Evolutionary conservation across 23 tunicate genomes (phyloP).

Genomic region (Halocynthia aurantium): DNA sequence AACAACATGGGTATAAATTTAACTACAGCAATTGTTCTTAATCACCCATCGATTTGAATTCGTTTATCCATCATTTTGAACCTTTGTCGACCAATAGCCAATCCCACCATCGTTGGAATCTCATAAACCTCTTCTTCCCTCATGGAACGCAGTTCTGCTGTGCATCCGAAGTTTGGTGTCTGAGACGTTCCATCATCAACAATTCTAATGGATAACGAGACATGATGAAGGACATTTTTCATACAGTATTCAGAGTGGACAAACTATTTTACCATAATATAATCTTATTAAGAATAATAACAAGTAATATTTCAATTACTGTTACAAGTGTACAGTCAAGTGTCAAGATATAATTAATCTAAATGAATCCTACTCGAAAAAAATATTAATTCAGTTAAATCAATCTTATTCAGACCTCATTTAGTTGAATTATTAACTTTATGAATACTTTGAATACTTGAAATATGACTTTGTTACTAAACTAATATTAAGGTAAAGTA

Average conservation of each 20-base stretch:
- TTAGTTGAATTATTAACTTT: no score
- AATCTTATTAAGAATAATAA: no score
- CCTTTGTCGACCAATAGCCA: constrained; percentile 70
- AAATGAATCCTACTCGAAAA: no score
- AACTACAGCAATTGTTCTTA: background rate
- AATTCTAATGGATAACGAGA: background rate
- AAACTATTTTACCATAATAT: background rate
- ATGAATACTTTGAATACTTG: no score
- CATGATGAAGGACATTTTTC: background rate
- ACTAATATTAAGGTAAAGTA: background rate
- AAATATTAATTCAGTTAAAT: no score
- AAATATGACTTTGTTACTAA: background rate
- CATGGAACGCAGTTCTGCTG: constrained; percentile 78
- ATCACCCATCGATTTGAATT: constrained; percentile 68
- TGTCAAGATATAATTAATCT: no score
- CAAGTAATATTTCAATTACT: background rate
- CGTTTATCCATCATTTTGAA: constrained; percentile 57
- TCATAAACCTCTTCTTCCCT: constrained; percentile 39
- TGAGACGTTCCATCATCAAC: background rate
- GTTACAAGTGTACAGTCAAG: no score
- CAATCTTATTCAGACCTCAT: no score
- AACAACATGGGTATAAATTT: background rate
- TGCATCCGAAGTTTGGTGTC: constrained; percentile 55
- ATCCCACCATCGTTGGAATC: constrained; percentile 23
- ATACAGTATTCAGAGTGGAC: no score